Conservation (phyloP, 2,113 vertebrate species). For the Castor canadensis region DNA sequence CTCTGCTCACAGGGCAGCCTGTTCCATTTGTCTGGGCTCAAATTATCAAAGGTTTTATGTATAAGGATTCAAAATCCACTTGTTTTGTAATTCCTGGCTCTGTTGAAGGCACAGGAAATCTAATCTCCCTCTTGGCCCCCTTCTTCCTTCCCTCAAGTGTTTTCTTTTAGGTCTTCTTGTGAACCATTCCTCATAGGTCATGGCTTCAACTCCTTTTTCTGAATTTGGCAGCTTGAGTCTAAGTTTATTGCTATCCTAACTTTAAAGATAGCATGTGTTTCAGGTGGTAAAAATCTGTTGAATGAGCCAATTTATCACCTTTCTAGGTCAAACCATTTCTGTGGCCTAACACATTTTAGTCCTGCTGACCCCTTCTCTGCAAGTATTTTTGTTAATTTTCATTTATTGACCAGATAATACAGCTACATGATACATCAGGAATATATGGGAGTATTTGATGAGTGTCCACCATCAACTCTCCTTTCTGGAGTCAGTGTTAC, state of each 20-base stretch:
- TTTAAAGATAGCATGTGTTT: slow-evolving; percentile 11
- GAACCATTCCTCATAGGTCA: not conserved
- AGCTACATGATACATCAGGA: not conserved
- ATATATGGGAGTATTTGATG: not conserved
- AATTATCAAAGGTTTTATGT: not conserved
- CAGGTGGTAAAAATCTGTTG: not conserved
- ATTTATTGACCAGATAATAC: not conserved
- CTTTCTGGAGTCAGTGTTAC: not conserved
- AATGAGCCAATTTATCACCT: not conserved
- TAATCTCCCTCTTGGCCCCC: not conserved
- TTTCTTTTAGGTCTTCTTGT: not conserved
- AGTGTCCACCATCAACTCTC: not conserved
- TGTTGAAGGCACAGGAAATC: not conserved
- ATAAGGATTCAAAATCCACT: not conserved
- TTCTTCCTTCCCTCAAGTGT: not conserved
- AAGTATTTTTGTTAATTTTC: slow-evolving; percentile 19
- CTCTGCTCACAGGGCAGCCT: not conserved
- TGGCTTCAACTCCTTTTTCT: not conserved
- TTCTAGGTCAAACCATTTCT: not conserved
- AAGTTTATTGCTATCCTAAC: not conserved
- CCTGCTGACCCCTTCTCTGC: not conserved
- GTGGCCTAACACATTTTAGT: not conserved
- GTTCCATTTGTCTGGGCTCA: not conserved
- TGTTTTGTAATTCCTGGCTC: not conserved
- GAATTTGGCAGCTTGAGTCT: not conserved